A percentile compares a stretch with the other conserved stretches of the same genome.
Conservation (phyloP, 2,797 vertebrate species). For the Sphaeramia orbicularis region DNA sequence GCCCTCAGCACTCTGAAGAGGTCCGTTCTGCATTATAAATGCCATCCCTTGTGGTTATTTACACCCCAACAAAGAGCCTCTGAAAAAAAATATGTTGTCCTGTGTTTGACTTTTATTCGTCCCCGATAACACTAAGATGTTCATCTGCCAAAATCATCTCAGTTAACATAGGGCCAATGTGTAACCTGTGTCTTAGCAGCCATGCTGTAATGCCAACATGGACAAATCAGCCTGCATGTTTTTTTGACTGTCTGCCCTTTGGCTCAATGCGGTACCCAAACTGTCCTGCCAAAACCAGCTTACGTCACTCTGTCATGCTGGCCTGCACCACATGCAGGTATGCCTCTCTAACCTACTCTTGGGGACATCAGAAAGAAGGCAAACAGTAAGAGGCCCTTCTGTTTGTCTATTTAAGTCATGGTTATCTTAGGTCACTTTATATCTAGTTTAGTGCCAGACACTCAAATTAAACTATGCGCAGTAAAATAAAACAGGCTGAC, state of each 20-base stretch:
- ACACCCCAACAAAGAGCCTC: constrained; percentile 34
- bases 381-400: constrained; percentile 21
- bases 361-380: constrained; percentile 43
- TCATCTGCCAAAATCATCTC: constrained; percentile 16
- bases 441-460: neutral
- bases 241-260: constrained; percentile 69
- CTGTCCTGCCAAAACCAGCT: constrained; percentile 71
- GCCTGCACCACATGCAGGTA: constrained; percentile 60
- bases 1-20: constrained; percentile 51
- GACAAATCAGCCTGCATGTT: constrained; percentile 49
- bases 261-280: constrained; percentile 60
- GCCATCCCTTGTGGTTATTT: constrained; percentile 49
- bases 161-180: constrained; percentile 13
- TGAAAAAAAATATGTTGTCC: constrained; percentile 16
- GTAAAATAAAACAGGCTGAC: neutral
- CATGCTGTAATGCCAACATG: constrained; percentile 31
- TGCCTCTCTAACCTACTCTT: constrained; percentile 23
- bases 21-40: constrained; percentile 56
- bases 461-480: neutral
- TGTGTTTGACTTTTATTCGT: constrained; percentile 38
- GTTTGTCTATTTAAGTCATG: constrained; percentile 15
- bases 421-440: constrained; percentile 5
- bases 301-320: constrained; percentile 67
- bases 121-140: constrained; percentile 39
- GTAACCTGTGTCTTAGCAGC: constrained; percentile 13